Percentiles rank a stretch among this genome's conserved stretches.
Conservation (phyloP, 2,888 invertebrate genomes). For the Sabatieria punctata region DNA sequence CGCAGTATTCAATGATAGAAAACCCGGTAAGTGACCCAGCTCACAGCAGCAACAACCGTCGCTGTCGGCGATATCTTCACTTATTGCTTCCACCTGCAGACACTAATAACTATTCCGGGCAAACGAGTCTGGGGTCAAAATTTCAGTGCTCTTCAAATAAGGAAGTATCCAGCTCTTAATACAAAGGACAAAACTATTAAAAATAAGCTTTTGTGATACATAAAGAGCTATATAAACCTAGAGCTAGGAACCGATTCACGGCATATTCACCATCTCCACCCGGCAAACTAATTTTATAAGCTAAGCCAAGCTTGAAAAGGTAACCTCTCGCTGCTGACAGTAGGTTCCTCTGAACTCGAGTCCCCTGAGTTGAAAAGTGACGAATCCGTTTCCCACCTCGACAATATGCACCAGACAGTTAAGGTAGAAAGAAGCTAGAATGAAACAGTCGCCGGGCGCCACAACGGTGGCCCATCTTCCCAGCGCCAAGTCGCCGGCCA, state of each 20-base stretch:
- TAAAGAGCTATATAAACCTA: no score
- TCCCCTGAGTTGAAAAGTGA: conserved; percentile 91
- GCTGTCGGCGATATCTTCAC: conserved; percentile 88
- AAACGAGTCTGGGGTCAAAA: not conserved
- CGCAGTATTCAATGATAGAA: conserved; percentile 86
- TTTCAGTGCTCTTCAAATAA: no score
- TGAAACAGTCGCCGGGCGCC: conserved; percentile 91
- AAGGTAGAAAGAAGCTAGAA: conserved; percentile 88
- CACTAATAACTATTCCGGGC: no score
- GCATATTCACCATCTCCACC: no score
- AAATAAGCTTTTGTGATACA: no score
- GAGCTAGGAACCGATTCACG: no score
- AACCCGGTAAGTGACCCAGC: conserved; percentile 57
- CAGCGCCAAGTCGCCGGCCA: conserved; percentile 76
- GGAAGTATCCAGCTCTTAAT: no score
- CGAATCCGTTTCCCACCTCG: conserved; percentile 89
- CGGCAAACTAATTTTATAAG: no score
- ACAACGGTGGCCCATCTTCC: conserved; percentile 79
- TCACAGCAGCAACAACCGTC: conserved; percentile 81
- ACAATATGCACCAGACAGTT: conserved; percentile 95
- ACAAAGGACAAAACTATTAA: no score
- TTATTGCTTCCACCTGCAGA: conserved; percentile 73
- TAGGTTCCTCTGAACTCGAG: conserved; percentile 92
- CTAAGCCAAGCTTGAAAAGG: no score
- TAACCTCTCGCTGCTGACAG: conserved; percentile 79